A percentile compares a stretch with the other conserved stretches of the same genome.
phyloP scores from a whole-genome alignment of 2,797 vertebrate species.

The Bufotes viridis region DNA sequence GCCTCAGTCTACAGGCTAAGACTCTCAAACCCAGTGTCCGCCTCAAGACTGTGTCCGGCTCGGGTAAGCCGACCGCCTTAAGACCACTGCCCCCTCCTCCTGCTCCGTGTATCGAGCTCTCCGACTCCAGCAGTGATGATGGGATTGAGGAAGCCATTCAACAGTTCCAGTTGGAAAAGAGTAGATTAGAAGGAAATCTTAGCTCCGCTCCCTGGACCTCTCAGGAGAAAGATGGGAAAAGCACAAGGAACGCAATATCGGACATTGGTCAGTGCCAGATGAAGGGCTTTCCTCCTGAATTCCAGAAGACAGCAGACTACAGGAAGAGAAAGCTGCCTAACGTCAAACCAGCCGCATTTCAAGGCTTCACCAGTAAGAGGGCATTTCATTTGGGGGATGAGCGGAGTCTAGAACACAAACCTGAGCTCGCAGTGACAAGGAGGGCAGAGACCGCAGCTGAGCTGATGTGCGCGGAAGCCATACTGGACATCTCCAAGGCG shows the following conservation, averaged over 20 bases:
- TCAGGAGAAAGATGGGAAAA: slow-evolving; percentile 47
- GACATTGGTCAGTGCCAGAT: slow-evolving; percentile 55
- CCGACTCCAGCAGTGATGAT: slow-evolving; percentile 92
- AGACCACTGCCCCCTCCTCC: neutral
- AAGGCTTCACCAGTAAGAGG: slow-evolving; percentile 61
- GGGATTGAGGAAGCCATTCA: slow-evolving; percentile 97
- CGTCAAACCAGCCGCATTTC: slow-evolving; percentile 64
- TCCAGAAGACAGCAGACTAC: slow-evolving; percentile 64
- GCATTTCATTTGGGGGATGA: slow-evolving; percentile 47
- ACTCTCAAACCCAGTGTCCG: slow-evolving; percentile 45
- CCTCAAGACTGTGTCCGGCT: neutral
- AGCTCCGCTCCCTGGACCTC: slow-evolving; percentile 48
- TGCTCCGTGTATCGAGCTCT: rapidly evolving
- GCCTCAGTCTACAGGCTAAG: neutral
- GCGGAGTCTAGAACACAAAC: slow-evolving; percentile 56
- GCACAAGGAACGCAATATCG: slow-evolving; percentile 16
- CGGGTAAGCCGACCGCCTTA: neutral
- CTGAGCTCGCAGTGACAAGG: slow-evolving; percentile 53
- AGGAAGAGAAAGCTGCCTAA: slow-evolving; percentile 75
- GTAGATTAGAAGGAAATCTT: slow-evolving; percentile 68
- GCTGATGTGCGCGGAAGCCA: slow-evolving; percentile 95
- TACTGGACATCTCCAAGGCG: slow-evolving; percentile 95
- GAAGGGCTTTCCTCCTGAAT: slow-evolving; percentile 69
- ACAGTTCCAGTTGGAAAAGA: slow-evolving; percentile 88
- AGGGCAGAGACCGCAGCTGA: slow-evolving; percentile 88